A percentile compares a stretch with the other conserved stretches of the same genome.
phyloP scores from a whole-genome alignment of 2,797 vertebrate species.

The Poeciliopsis turneri region DNA sequence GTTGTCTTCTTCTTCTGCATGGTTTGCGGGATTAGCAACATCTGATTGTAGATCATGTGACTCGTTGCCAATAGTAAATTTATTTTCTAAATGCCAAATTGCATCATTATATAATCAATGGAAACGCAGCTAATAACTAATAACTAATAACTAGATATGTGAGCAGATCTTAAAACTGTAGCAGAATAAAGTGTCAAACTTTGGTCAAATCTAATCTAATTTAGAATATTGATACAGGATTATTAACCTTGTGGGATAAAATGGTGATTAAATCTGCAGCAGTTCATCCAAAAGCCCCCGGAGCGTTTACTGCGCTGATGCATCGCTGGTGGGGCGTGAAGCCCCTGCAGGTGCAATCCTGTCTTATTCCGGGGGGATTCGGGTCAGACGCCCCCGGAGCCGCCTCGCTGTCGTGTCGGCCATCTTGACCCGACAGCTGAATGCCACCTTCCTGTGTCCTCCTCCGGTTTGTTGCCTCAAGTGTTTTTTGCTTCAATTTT shows the following conservation, averaged over 20 bases:
- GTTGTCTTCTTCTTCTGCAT: no score
- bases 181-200: neutral
- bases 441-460: conserved; percentile 3
- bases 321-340: neutral
- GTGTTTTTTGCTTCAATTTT: neutral
- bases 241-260: neutral
- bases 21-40: no score
- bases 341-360: neutral
- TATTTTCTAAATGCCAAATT: no score
- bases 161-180: no score
- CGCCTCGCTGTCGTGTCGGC: neutral
- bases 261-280: neutral
- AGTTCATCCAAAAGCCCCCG: neutral
- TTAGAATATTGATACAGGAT: neutral
- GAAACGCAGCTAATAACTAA: no score
- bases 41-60: no score
- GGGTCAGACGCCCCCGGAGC: neutral
- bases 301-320: neutral
- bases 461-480: neutral
- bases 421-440: conserved; percentile 9
- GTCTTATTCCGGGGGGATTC: neutral
- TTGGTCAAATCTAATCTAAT: neutral
- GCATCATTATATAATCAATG: no score
- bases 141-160: no score
- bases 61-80: no score